Conservation (phyloP, 2,797 vertebrate species). For the Sebastes oblongus region DNA sequence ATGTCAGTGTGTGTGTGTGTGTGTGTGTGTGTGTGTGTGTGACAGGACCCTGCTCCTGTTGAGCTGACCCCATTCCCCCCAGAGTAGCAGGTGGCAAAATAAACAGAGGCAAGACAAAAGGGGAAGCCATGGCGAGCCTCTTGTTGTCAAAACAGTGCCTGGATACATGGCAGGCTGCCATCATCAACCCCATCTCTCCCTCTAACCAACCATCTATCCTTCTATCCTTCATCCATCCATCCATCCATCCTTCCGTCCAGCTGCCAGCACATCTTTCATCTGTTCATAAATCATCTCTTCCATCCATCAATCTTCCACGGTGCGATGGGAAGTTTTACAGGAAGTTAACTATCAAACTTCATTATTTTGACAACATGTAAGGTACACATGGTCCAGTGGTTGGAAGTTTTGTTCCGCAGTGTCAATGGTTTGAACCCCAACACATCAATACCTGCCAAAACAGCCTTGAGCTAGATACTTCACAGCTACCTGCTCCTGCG, state of each 20-base stretch:
- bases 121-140: slow-evolving; percentile 74
- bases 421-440: slow-evolving; percentile 36
- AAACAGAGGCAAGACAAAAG: slow-evolving; percentile 83
- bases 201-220: not conserved
- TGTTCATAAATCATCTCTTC: slow-evolving; percentile 46
- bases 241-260: not conserved
- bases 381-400: slow-evolving; percentile 27
- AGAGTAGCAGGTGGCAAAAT: slow-evolving; percentile 83
- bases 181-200: slow-evolving; percentile 38
- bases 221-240: not conserved
- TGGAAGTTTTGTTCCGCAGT: slow-evolving; percentile 5
- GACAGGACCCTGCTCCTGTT: slow-evolving; percentile 38
- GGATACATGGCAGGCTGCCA: slow-evolving; percentile 76
- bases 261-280: slow-evolving; percentile 36
- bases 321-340: slow-evolving; percentile 23
- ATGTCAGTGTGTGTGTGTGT: not conserved
- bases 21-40: not conserved
- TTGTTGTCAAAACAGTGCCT: slow-evolving; percentile 83
- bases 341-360: slow-evolving; percentile 38
- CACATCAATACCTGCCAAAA: slow-evolving; percentile 54
- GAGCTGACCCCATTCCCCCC: slow-evolving; percentile 73
- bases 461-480: slow-evolving; percentile 20
- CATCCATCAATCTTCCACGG: slow-evolving; percentile 26
- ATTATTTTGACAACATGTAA: slow-evolving; percentile 40
- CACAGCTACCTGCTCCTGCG: slow-evolving; percentile 16